These are phyloP conservation scores for Gambusia yucatana DNA, from an alignment of 2,797 vertebrate species.

Conservation along the genomic window DNA sequence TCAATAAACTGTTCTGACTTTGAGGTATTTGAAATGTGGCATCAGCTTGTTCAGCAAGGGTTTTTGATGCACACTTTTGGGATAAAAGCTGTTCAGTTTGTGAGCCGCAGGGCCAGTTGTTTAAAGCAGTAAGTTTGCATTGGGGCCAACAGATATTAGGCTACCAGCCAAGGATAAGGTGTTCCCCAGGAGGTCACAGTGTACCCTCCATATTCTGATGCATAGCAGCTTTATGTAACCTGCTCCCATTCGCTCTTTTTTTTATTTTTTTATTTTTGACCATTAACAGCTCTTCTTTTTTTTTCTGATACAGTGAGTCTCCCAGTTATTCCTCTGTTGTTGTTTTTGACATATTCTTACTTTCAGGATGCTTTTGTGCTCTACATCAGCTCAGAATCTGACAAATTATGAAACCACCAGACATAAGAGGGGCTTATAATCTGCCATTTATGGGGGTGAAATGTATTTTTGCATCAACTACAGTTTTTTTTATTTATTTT, in stretches of 20 bases:
- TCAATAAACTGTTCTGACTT: neutral
- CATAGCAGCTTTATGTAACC: constrained; percentile 16
- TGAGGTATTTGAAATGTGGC: constrained; percentile 23
- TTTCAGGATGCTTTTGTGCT: neutral
- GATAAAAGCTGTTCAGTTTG: constrained; percentile 15
- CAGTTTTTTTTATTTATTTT: neutral
- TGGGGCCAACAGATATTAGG: constrained; percentile 31
- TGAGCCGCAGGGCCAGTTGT: constrained; percentile 2
- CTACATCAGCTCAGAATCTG: neutral
- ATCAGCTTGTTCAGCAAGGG: constrained; percentile 12
- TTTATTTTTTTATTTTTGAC: constrained; percentile 1
- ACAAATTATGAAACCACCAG: too few species aligned
- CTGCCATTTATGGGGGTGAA: neutral
- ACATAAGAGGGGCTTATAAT: neutral
- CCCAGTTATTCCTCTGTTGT: neutral
- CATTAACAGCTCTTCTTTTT: neutral
- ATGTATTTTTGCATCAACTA: neutral
- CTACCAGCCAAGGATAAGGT: constrained; percentile 31
- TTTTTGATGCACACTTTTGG: constrained; percentile 19
- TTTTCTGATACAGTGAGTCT: neutral
- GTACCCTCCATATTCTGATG: constrained; percentile 37
- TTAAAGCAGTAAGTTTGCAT: constrained; percentile 17
- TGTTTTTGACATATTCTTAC: too few species aligned
- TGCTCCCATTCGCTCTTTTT: constrained; percentile 18
- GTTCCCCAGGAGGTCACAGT: constrained; percentile 45